Base-by-base conservation (phyloP, 2,113 vertebrate species). In the Gallinago undulata region DNA sequence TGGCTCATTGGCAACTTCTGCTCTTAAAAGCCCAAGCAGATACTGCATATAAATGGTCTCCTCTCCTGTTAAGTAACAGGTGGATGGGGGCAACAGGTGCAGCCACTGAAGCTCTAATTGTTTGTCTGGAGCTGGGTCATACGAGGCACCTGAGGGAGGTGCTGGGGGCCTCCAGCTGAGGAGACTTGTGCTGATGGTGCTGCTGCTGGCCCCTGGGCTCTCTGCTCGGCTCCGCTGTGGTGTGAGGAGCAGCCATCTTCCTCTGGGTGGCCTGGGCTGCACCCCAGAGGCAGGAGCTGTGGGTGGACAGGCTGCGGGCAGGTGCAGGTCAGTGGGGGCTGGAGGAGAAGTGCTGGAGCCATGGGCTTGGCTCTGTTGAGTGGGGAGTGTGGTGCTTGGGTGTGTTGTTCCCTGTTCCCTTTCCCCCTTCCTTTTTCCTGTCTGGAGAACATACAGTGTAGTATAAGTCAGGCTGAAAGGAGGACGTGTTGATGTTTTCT, bases 261-360 rank as follows among this genome's bases (percentile, higher is more conserved):
- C 1, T 12, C 6, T 1, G 1, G 1, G 6, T 2, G 2, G 0
- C n/a, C 10, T 64, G 55, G 1, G 4, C 19, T 60, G 1, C 19
- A 48, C 33, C 9, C 43, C 4, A 3, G 75, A 33, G 47, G 24
- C 6, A 10, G 21, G 48, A 35, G 23, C 2, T 13, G 25, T 4
- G 19, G 22, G 6, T 1, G 4, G 11, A 10, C 6, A 17, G 24
- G 24, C 18, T 90, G 12, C 7, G 25, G 16, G 7, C 2, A 24
- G 24, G 10, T 41, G 24, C 51, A 64, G 76, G 43, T 80, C 33
- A 37, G 51, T n/a, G 67, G 19, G 22, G 22, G 14, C 11, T 73
- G n/a, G 21, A 35, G 27, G 27, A 60, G 10, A 30, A 5, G 1
- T 5, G 4, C 39, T 56, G 22, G 21, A 8, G 10, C 3, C 6